These are phyloP conservation scores for Cassiopea xamachana DNA, from an alignment of 30 jellyfish, hydroid and myxozoan species.

Conservation along the genomic window DNA sequence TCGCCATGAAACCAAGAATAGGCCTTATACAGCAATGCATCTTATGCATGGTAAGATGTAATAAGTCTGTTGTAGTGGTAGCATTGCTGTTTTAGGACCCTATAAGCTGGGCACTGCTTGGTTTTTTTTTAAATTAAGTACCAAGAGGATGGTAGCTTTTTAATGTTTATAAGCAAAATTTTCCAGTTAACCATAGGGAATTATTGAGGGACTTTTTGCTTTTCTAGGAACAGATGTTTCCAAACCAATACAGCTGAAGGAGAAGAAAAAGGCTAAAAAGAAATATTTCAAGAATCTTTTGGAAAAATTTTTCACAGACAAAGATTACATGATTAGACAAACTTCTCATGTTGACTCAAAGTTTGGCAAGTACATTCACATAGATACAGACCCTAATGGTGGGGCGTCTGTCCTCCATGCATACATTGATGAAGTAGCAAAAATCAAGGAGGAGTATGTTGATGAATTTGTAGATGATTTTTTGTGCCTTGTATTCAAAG, in stretches of 20 bases:
- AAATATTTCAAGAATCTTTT: constrained; percentile 80
- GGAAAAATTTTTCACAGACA: constrained; percentile 83
- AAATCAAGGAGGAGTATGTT: constrained; percentile 86
- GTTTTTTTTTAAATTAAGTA: too few species aligned
- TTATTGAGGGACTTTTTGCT: not conserved
- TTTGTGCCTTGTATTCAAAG: constrained; percentile 74
- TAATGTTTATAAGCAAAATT: not conserved
- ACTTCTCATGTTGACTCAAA: constrained; percentile 53
- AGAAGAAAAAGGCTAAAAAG: constrained; percentile 18
- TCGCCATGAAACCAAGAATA: too few species aligned
- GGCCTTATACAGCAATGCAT: too few species aligned
- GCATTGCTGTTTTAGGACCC: too few species aligned
- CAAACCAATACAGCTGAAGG: not conserved
- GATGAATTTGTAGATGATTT: constrained; percentile 93
- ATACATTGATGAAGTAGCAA: constrained; percentile 91
- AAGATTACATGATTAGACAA: constrained; percentile 70
- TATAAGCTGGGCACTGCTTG: too few species aligned
- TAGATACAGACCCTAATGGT: constrained; percentile 92
- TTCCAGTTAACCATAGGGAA: too few species aligned
- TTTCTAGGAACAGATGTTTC: constrained; percentile 13
- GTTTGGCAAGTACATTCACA: constrained; percentile 90
- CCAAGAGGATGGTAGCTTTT: not conserved
- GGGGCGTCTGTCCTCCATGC: constrained; percentile 96
- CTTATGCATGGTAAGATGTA: too few species aligned
- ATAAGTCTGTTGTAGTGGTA: too few species aligned